Conservation (phyloP, 1,140 invertebrate genomes). For the Drosophila rufa region DNA sequence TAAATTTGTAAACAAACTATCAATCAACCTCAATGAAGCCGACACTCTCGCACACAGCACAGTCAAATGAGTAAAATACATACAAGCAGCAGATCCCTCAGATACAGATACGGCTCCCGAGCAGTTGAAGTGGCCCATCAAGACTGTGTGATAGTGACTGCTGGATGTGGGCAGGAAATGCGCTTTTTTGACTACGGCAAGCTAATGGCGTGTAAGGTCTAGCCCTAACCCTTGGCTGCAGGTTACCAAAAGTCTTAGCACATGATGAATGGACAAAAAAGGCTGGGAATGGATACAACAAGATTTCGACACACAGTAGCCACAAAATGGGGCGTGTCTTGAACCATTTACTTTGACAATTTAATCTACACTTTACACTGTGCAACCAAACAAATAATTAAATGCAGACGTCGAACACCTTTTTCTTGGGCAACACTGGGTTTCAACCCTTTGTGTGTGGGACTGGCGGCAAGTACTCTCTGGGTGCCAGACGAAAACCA, state of each 20-base stretch:
- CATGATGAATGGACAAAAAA: conserved; percentile 55
- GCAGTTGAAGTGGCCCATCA: conserved; percentile 53
- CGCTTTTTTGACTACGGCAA: conserved; percentile 61
- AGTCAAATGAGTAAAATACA: conserved; percentile 45
- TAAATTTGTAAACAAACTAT: conserved; percentile 80
- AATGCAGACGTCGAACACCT: conserved; percentile 40
- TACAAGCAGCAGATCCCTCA: conserved; percentile 34
- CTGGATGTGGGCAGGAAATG: conserved; percentile 71
- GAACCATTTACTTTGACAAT: conserved; percentile 70
- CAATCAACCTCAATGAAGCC: conserved; percentile 67
- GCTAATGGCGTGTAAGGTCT: conserved; percentile 49
- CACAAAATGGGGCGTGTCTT: conserved; percentile 43
- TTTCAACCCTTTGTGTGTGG: conserved; percentile 37
- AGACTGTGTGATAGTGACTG: conserved; percentile 42
- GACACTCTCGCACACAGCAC: conserved; percentile 24
- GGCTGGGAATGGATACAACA: conserved; percentile 14
- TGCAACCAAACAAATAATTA: conserved; percentile 42
- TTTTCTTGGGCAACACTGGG: conserved; percentile 36
- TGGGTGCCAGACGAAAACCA: conserved; percentile 49
- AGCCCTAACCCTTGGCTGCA: conserved; percentile 19
- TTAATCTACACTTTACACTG: conserved; percentile 61
- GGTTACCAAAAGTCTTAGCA: conserved; percentile 38
- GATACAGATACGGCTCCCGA: conserved; percentile 28
- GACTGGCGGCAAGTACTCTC: conserved; percentile 1
- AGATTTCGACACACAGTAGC: conserved; percentile 58